Conservation (phyloP, 2,888 invertebrate genomes). For the Oligia strigilis region DNA sequence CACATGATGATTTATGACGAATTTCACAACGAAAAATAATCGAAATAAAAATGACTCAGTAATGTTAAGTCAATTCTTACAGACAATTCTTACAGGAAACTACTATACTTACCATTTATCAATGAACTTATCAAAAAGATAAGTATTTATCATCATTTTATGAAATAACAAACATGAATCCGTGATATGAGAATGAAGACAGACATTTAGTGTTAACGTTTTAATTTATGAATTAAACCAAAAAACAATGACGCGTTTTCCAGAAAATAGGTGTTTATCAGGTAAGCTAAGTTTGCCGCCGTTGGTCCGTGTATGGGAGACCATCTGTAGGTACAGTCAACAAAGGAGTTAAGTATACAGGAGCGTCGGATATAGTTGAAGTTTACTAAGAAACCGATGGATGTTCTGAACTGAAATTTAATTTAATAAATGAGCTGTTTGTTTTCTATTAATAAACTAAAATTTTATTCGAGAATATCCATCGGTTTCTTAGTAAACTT, state of each 20-base stretch:
- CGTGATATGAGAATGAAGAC: constrained; percentile 2
- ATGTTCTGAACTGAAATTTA: too few relatives aligned
- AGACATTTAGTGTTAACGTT: not conserved
- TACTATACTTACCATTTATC: constrained; percentile 8
- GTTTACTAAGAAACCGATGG: too few relatives aligned
- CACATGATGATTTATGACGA: not conserved
- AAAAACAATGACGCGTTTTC: constrained; percentile 28
- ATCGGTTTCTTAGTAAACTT: too few relatives aligned
- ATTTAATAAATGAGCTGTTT: too few relatives aligned
- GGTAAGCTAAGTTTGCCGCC: too few relatives aligned
- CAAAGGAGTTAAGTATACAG: too few relatives aligned
- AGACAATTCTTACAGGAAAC: constrained; percentile 33
- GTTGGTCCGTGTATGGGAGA: too few relatives aligned
- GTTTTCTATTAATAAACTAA: too few relatives aligned
- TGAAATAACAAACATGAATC: constrained; percentile 25
- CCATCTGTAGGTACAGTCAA: too few relatives aligned
- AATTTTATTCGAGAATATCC: too few relatives aligned
- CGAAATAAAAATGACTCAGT: constrained; percentile 22
- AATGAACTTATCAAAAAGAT: constrained; percentile 24
- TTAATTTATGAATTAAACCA: constrained; percentile 20
- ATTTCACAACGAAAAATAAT: not conserved
- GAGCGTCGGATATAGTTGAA: too few relatives aligned
- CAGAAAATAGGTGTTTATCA: constrained; percentile 1
- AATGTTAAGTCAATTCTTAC: not conserved
- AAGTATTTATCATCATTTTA: constrained; percentile 18